These are phyloP conservation scores for Sorex araneus DNA, from an alignment of 2,113 vertebrate genomes.

Conservation along the genomic window DNA sequence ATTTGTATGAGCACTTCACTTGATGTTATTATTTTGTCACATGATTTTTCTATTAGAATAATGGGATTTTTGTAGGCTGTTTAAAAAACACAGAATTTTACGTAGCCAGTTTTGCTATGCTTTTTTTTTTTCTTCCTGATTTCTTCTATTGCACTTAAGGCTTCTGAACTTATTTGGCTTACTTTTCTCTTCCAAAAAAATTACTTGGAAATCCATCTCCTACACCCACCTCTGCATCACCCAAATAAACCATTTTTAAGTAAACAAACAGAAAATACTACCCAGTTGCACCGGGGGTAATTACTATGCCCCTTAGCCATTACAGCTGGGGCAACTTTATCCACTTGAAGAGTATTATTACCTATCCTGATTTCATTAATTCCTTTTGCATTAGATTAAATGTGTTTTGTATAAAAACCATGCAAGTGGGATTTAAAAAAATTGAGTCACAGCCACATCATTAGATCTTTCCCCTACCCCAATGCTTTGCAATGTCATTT, in stretches of 20 bases:
- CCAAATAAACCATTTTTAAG: no score
- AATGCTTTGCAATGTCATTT: constrained; percentile 10
- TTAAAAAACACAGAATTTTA: constrained; percentile 43
- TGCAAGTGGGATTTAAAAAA: neutral
- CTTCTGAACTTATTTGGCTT: no score
- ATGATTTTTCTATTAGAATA: neutral
- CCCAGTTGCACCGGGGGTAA: no score
- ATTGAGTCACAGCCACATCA: neutral
- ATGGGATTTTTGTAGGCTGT: neutral
- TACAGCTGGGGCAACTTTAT: no score
- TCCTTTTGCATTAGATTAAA: neutral
- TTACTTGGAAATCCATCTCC: no score
- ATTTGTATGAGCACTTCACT: constrained; percentile 30
- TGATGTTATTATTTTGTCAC: constrained; percentile 11
- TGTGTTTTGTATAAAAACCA: constrained; percentile 44
- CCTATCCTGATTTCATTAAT: constrained; percentile 39
- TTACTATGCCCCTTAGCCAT: no score
- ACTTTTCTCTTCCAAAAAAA: no score
- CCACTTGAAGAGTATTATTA: neutral
- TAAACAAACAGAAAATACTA: no score
- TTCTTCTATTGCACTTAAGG: neutral
- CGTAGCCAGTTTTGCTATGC: neutral
- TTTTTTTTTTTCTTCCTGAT: constrained; percentile 11
- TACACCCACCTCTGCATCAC: no score
- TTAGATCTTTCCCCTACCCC: neutral